Evolutionary conservation across 2,113 vertebrate species (phyloP).

Genomic region (Perca schrenkii): DNA sequence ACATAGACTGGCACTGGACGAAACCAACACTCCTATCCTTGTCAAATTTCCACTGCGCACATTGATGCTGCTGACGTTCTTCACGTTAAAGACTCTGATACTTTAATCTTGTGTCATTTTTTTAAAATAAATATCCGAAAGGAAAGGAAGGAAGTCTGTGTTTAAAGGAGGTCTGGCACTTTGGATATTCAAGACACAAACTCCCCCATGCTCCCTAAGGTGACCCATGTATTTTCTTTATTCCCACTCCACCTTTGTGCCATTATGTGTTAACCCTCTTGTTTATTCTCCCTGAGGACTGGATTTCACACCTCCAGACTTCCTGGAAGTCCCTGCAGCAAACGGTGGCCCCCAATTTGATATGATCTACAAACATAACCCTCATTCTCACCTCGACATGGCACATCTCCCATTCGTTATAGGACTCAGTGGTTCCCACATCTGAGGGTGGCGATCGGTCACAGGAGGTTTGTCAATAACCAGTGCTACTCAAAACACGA

Average conservation of each 20-base stretch:
- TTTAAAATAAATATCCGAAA: conserved; percentile 1
- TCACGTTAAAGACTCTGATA: conserved; percentile 29
- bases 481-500: neutral
- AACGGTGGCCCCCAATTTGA: conserved; percentile 32
- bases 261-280: conserved; percentile 25
- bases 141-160: neutral
- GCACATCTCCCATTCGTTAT: conserved; percentile 15
- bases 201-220: neutral
- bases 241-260: conserved; percentile 4
- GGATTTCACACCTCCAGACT: conserved; percentile 55
- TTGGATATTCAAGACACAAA: conserved; percentile 5
- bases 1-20: conserved; percentile 44
- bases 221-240: conserved; percentile 37
- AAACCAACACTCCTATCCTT: conserved; percentile 58
- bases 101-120: conserved; percentile 26
- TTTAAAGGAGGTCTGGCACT: conserved; percentile 1
- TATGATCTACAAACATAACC: conserved; percentile 61
- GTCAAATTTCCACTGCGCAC: conserved; percentile 59
- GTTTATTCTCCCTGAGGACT: conserved; percentile 55
- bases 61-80: conserved; percentile 20
- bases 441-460: conserved; percentile 39
- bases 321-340: conserved; percentile 34
- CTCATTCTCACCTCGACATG: conserved; percentile 43
- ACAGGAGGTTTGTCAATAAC: conserved; percentile 22
- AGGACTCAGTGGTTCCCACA: conserved; percentile 24